Evolutionary conservation across 1,140 invertebrate species (phyloP), one percentile per base, ranked within the genome.

Genomic region (Zaprionus africanus): DNA sequence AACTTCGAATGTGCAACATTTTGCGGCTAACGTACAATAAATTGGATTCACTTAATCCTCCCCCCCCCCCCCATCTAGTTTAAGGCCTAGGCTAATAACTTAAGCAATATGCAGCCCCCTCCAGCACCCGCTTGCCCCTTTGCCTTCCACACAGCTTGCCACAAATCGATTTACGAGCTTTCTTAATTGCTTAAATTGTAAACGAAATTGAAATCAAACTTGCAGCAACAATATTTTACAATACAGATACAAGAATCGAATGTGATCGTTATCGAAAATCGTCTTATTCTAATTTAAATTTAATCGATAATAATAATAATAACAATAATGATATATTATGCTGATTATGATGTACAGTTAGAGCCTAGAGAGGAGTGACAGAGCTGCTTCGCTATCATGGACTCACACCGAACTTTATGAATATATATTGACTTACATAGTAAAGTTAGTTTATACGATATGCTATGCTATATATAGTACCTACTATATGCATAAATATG

Each of bases 11-110:
- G 73, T 82, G 79, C 80, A 84, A 76, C 81, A 79, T 78, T 79
- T 61, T 64, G 76, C 83, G 77, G 76, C 72, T 79, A 66, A 86
- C 72, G 82, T 79, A 88, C 83, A 87, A 87, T 77, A 88, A 87
- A 88, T 87, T 87, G 66, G 67, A 88, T 84, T 72, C 81, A 81
- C 64, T 76, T 84, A 83, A 88, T 81, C 73, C 59, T 57, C 51
- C 51, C 68, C 76, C 11, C 19, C 19, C 11, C 0, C 46, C 19
- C 17, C 46, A 19, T 54, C 49, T 81, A 76, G 73, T 54, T 84
- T 87, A 87, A 84, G 81, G 80, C 84, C 72, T 87, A 86, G 72
- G 80, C 83, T 86, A 78, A 82, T 86, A 82, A 67, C 49, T 73
- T 73, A 76, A 72, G 74, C 57, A 69, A 75, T 59, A 72, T 54